Base-by-base conservation (phyloP, 2,888 invertebrate species). In the Peribatodes rhomboidaria region DNA sequence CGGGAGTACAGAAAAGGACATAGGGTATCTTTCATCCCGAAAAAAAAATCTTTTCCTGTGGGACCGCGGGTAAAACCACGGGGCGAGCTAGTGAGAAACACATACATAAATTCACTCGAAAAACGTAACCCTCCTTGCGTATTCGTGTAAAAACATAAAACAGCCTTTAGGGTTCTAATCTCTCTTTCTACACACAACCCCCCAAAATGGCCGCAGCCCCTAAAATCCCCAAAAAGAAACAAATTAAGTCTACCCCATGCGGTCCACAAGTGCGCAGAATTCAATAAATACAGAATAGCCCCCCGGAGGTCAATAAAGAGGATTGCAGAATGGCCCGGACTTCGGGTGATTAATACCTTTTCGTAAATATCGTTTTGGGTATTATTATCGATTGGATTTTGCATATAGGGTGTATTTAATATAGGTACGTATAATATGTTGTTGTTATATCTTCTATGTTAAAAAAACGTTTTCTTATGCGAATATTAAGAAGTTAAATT, bases 261-360 rank as follows among this genome's bases (percentile, higher is more conserved):
- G 69, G 67, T 52, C 62, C 47, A 47, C 60, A 66, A 68, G 54
- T 66, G 69, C 53, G 59, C 46, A 50, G 50, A 65, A 73, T 73
- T 73, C 68, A 73, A 82, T 78, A 78, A 67, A 77, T 73, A 74
- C 72, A 70, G 58, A 80, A 85, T 76, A 67, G 80, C 71, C 75
- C 89, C 87, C 88, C 70, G 61, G 85, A 75, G 87, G 63, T 75
- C 81, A 75, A 85, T 90, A 84, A 84, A 81, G 77, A 75, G 80
- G 77, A 79, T 78, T 75, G 76, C 76, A 74, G 77, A 77, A 79
- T 72, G 67, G 76, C 79, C 68, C 72, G 81, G 81, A 80, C 80
- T 82, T 81, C 71, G 50, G 66, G 70, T 79, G 84, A 84, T 83
- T 83, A 83, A 85, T 84, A 79, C 73, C 74, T 75, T 77, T 77